A percentile compares a stretch with the other conserved stretches of the same genome.
Conservation (phyloP, 2,113 vertebrate genomes). For the Pseudopodoces humilis region DNA sequence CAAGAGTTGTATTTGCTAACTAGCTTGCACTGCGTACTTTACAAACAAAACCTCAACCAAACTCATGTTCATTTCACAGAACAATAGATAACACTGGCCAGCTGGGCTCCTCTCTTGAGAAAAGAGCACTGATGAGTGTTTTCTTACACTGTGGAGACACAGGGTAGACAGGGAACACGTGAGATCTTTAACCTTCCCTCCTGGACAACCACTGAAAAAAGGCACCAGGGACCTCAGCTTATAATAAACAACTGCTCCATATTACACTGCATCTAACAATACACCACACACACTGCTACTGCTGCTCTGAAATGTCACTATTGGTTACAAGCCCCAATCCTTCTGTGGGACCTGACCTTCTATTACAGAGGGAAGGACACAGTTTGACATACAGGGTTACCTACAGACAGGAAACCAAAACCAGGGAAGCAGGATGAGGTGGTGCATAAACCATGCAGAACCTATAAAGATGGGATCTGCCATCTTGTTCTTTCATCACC, state of each 20-base stretch:
- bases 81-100: background rate
- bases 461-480: background rate
- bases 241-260: background rate
- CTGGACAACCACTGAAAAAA: background rate
- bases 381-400: background rate
- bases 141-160: background rate
- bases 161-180: background rate
- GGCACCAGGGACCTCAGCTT: background rate
- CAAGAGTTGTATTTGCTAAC: background rate
- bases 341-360: conserved; percentile 15
- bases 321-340: conserved; percentile 42
- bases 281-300: background rate
- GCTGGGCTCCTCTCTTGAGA: background rate
- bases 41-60: background rate
- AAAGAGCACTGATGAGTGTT: background rate
- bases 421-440: background rate
- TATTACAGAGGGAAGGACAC: background rate
- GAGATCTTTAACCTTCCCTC: conserved; percentile 21
- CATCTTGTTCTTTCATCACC: background rate
- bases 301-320: background rate
- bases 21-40: background rate
- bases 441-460: background rate
- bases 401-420: background rate
- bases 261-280: background rate
- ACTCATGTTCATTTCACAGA: background rate